A percentile compares a stretch with the other conserved stretches of the same genome.
Evolutionary conservation across 2,113 vertebrate genomes (phyloP).

Genomic region (Pterocles burchelli): DNA sequence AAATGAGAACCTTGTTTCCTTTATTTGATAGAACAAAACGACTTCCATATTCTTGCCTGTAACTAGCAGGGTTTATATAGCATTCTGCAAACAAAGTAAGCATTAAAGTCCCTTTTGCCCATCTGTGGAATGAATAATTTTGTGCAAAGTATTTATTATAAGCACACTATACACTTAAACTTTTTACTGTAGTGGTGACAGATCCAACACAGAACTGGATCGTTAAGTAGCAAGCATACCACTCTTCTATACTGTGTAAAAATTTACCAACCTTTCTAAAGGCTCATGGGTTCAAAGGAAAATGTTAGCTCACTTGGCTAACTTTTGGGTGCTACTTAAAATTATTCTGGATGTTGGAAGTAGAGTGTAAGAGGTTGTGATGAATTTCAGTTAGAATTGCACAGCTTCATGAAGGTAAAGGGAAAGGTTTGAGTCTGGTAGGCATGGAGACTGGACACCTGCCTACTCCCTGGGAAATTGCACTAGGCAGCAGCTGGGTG

Average conservation of each 20-base stretch:
- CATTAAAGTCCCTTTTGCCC: slow-evolving; percentile 72
- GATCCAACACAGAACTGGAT: slow-evolving; percentile 77
- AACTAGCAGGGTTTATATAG: slow-evolving; percentile 64
- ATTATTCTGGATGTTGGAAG: neutral
- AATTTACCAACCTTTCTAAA: slow-evolving; percentile 60
- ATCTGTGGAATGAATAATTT: slow-evolving; percentile 76
- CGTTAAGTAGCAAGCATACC: slow-evolving; percentile 67
- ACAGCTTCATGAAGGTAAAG: neutral
- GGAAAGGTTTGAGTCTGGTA: neutral
- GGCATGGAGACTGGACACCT: accelerated
- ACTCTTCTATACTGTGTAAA: slow-evolving; percentile 52
- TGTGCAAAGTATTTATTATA: slow-evolving; percentile 80
- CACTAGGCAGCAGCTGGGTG: neutral
- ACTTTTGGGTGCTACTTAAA: slow-evolving; percentile 39
- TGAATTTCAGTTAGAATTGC: neutral
- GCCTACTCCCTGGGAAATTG: neutral
- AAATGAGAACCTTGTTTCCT: slow-evolving; percentile 77
- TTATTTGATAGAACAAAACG: slow-evolving; percentile 77
- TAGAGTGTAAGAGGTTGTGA: neutral
- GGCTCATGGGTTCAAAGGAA: slow-evolving; percentile 67
- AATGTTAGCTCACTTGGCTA: slow-evolving; percentile 66
- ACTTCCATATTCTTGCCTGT: slow-evolving; percentile 75
- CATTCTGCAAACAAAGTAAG: slow-evolving; percentile 69
- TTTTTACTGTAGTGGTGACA: slow-evolving; percentile 80
- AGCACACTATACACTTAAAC: slow-evolving; percentile 69